phyloP scores from a whole-genome alignment of 2,797 vertebrate species.

The Amphiprion clarkii region DNA sequence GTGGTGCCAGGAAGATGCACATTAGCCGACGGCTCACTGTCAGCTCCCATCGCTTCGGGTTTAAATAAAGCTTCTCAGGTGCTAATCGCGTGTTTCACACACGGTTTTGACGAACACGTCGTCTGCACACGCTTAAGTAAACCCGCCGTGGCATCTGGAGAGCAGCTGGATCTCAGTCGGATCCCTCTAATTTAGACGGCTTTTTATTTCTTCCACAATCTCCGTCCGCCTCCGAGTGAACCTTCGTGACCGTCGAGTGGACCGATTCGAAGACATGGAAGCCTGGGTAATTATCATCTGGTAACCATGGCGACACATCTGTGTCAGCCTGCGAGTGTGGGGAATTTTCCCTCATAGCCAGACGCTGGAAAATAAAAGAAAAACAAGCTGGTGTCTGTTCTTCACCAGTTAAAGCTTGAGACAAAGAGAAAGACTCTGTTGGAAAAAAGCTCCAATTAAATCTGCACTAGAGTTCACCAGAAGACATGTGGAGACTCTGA shows the following conservation, averaged over 20 bases:
- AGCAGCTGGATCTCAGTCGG: slow-evolving; percentile 6
- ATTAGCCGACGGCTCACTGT: not conserved
- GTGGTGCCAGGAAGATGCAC: not conserved
- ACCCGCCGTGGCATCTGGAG: not conserved
- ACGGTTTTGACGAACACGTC: too few relatives aligned
- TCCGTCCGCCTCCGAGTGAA: slow-evolving; percentile 6
- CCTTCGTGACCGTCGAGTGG: slow-evolving; percentile 4
- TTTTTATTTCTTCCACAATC: not conserved
- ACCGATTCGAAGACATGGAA: slow-evolving; percentile 17
- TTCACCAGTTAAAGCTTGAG: too few relatives aligned
- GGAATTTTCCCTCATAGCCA: slow-evolving; percentile 8
- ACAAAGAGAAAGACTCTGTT: too few relatives aligned
- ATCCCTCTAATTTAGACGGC: slow-evolving; percentile 10
- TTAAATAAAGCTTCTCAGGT: too few relatives aligned
- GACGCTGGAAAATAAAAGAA: too few relatives aligned
- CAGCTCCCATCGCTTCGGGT: too few relatives aligned
- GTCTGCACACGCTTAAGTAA: too few relatives aligned
- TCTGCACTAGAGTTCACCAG: too few relatives aligned
- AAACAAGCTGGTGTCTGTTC: too few relatives aligned
- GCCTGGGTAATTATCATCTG: slow-evolving; percentile 37
- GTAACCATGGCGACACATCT: slow-evolving; percentile 46
- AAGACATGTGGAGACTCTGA: too few relatives aligned
- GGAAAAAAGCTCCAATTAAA: too few relatives aligned
- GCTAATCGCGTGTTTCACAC: too few relatives aligned
- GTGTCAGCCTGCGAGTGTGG: slow-evolving; percentile 10